phyloP scores from a whole-genome alignment of 2,888 invertebrate species.

The Troides aeacus region DNA sequence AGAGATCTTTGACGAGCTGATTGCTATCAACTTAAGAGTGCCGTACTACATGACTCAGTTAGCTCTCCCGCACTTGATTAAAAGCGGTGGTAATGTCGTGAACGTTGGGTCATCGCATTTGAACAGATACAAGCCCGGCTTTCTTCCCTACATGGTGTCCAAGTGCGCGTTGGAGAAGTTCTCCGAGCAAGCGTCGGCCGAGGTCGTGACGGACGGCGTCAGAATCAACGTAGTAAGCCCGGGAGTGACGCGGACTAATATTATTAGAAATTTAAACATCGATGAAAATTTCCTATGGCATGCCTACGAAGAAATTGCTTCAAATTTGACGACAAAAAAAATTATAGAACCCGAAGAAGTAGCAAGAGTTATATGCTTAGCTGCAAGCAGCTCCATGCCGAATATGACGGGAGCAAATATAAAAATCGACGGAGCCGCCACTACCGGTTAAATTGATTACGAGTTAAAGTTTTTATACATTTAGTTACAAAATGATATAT shows the following conservation, averaged over 20 bases:
- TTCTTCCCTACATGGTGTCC: conserved; percentile 52
- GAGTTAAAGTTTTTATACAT: too few relatives aligned
- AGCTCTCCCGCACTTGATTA: conserved; percentile 50
- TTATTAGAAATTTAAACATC: conserved; percentile 53
- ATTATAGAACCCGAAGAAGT: conserved; percentile 60
- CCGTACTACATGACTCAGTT: conserved; percentile 57
- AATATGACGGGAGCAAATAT: conserved; percentile 46
- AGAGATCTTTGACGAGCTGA: conserved; percentile 55
- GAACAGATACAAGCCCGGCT: conserved; percentile 36
- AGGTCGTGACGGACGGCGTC: conserved; percentile 54
- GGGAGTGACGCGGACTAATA: conserved; percentile 56
- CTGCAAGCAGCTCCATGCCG: conserved; percentile 51
- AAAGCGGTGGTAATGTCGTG: conserved; percentile 56
- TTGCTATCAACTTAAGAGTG: conserved; percentile 54
- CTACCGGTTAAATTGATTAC: background rate
- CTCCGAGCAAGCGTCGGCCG: conserved; percentile 53
- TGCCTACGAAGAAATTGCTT: conserved; percentile 46
- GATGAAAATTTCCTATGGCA: conserved; percentile 47
- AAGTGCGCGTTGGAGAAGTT: conserved; percentile 55
- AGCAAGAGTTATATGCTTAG: conserved; percentile 54
- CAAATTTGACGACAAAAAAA: conserved; percentile 46
- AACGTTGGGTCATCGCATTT: conserved; percentile 39
- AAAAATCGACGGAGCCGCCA: conserved; percentile 24
- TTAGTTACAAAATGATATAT: too few relatives aligned
- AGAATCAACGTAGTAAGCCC: conserved; percentile 62